Percentiles rank a stretch among this genome's conserved stretches.
These are phyloP conservation scores for Andrena bucephala DNA, from an alignment of 2,888 invertebrate genomes.

Conservation along the genomic window DNA sequence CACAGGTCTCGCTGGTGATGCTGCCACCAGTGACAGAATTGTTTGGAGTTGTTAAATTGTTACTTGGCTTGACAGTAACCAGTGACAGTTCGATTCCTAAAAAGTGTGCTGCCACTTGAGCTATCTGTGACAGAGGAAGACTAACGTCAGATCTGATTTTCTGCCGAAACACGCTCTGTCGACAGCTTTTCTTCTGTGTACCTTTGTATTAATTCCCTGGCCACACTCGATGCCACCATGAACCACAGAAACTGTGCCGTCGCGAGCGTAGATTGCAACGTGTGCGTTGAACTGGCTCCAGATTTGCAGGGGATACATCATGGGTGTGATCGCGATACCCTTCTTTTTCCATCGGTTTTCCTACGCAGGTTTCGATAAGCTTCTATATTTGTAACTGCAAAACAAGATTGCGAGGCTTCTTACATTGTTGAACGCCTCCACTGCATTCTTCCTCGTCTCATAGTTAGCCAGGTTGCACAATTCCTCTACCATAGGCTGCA, in stretches of 20 bases:
- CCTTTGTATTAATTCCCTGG: conserved; percentile 93
- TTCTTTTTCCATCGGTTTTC: conserved; percentile 93
- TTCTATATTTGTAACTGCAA: background rate
- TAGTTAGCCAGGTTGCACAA: conserved; percentile 87
- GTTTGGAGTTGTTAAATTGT: conserved; percentile 89
- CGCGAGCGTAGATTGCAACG: conserved; percentile 89
- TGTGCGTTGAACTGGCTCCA: conserved; percentile 87
- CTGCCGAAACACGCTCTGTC: background rate
- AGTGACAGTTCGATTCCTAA: conserved; percentile 89
- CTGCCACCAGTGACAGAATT: conserved; percentile 89
- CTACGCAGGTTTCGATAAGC: conserved; percentile 78
- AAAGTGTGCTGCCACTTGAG: conserved; percentile 91
- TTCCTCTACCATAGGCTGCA: conserved; percentile 86
- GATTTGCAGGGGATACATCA: conserved; percentile 88
- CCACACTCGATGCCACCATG: conserved; percentile 93
- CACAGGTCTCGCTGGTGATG: conserved; percentile 90
- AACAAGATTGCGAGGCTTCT: conserved; percentile 6
- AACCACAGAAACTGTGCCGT: conserved; percentile 90
- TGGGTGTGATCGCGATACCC: conserved; percentile 89
- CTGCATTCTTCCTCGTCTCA: conserved; percentile 86
- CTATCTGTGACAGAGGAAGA: conserved; percentile 84
- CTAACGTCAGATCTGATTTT: background rate
- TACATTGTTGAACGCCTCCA: conserved; percentile 88
- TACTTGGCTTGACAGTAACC: conserved; percentile 89
- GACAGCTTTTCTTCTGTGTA: conserved; percentile 62